Evolutionary conservation across 2,888 invertebrate genomes (phyloP).

Genomic region (Thyatira batis): DNA sequence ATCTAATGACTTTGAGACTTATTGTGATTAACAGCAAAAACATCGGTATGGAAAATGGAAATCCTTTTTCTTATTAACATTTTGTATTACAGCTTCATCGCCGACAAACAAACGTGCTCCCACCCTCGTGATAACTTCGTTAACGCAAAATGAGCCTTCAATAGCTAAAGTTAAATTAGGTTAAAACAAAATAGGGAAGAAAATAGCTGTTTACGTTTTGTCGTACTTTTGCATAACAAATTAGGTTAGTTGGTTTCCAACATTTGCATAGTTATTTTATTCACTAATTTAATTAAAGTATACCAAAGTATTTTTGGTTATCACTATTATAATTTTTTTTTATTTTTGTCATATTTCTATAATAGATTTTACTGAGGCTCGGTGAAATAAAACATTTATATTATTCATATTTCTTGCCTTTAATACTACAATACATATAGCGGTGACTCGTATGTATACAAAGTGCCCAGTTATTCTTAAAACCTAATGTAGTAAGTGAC

Average conservation of each 20-base stretch:
- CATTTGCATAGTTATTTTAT: constrained; percentile 28
- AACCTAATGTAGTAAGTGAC: constrained; percentile 61
- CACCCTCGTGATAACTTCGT: constrained; percentile 58
- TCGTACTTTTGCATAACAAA: constrained; percentile 37
- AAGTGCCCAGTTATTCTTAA: background rate
- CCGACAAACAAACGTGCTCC: constrained; percentile 47
- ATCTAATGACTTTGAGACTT: no score
- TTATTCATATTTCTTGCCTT: no score
- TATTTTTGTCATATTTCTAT: no score
- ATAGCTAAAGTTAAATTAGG: constrained; percentile 77
- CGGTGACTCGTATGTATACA: background rate
- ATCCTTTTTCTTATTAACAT: constrained; percentile 12
- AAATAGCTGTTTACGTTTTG: constrained; percentile 51
- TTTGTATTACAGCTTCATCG: constrained; percentile 22
- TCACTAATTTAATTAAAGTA: constrained; percentile 16
- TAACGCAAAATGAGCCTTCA: constrained; percentile 68
- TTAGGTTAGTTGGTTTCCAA: constrained; percentile 34
- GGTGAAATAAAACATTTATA: no score
- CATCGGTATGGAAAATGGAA: background rate
- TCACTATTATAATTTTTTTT: no score
- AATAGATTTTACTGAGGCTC: no score
- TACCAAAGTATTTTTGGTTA: background rate
- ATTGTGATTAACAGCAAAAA: constrained; percentile 18
- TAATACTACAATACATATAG: no score
- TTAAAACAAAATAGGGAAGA: constrained; percentile 65